These are phyloP conservation scores for Microchrysa polita DNA, from an alignment of 2,888 invertebrate species.

Conservation along the genomic window DNA sequence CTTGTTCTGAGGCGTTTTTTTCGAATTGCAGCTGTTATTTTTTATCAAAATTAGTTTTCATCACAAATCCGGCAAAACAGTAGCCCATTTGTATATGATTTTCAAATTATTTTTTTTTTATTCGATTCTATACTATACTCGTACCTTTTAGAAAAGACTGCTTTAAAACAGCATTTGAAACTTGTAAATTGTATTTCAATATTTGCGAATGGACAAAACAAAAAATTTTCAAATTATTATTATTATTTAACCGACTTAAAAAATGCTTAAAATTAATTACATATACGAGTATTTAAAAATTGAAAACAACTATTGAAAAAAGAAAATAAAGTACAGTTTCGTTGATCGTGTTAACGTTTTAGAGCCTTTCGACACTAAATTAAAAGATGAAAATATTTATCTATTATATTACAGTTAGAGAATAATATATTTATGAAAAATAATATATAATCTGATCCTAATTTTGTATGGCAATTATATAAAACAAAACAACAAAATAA, in stretches of 20 bases:
- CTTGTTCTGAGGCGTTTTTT: too few relatives aligned
- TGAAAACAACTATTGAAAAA: background rate
- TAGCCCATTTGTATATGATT: too few relatives aligned
- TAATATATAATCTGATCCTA: background rate
- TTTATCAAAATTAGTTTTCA: too few relatives aligned
- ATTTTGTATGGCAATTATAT: background rate
- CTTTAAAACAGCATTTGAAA: too few relatives aligned
- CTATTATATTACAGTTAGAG: background rate
- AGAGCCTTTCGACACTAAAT: conserved; percentile 5
- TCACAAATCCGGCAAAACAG: too few relatives aligned
- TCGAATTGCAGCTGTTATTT: too few relatives aligned
- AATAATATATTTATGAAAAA: background rate
- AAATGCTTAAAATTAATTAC: background rate
- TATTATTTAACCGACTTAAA: background rate
- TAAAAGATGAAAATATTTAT: background rate
- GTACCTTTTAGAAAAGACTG: too few relatives aligned
- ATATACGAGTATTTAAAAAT: background rate
- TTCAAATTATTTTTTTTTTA: too few relatives aligned
- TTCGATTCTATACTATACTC: too few relatives aligned
- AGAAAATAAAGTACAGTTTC: background rate
- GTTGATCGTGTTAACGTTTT: background rate
- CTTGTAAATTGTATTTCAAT: background rate
- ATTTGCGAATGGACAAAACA: background rate
- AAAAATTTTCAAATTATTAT: background rate
- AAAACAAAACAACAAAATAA: background rate